Percentiles rank a stretch among this genome's conserved stretches.
phyloP scores from a whole-genome alignment of 2,113 vertebrate genomes.

The Globicephala melas region DNA sequence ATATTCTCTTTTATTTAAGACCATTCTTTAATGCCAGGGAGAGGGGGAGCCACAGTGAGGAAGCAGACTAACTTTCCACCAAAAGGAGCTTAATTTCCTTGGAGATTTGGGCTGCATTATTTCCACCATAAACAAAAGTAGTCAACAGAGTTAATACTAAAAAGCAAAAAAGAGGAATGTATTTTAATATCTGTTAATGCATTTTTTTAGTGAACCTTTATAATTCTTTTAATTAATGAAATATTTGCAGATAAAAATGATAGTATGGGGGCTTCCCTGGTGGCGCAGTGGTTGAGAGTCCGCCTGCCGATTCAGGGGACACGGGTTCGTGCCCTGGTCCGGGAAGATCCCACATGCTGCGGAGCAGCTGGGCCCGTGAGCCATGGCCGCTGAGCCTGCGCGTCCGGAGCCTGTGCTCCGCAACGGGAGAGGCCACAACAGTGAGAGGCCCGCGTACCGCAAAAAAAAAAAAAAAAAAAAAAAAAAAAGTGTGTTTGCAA shows the following conservation, averaged over 20 bases:
- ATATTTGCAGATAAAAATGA: constrained; percentile 26
- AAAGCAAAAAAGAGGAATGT: background rate
- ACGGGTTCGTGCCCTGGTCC: too few relatives aligned
- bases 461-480: too few relatives aligned
- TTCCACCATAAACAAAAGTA: background rate
- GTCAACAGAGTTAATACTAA: background rate
- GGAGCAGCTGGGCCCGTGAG: too few relatives aligned
- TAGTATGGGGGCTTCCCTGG: background rate
- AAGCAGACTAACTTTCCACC: background rate
- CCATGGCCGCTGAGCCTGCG: too few relatives aligned
- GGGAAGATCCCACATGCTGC: too few relatives aligned
- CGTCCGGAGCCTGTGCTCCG: too few relatives aligned
- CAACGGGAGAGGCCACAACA: too few relatives aligned
- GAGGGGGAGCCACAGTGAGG: too few relatives aligned
- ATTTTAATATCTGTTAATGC: background rate
- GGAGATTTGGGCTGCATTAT: background rate
- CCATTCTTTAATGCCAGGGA: background rate
- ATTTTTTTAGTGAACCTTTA: background rate
- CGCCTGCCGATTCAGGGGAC: too few relatives aligned
- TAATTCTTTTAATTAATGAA: background rate
- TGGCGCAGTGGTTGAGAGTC: too few relatives aligned
- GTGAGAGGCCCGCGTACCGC: too few relatives aligned
- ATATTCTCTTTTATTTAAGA: background rate
- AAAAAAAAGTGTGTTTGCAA: too few relatives aligned
- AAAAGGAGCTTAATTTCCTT: background rate